phyloP scores from a whole-genome alignment of 2,113 vertebrate species.

The Vicugna pacos region DNA sequence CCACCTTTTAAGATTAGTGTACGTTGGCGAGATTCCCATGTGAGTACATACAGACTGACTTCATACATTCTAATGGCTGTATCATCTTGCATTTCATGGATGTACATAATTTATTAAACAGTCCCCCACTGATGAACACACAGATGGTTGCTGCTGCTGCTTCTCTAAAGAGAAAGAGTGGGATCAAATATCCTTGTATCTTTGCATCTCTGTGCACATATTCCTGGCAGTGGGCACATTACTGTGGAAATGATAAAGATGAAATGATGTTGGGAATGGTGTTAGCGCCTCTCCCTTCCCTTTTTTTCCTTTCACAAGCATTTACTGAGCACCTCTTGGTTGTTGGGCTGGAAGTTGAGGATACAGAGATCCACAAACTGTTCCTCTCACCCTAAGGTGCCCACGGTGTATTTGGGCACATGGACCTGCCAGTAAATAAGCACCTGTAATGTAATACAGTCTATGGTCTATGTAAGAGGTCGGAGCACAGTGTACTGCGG shows the following conservation, averaged over 20 bases:
- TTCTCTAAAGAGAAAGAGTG: background rate
- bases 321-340: background rate
- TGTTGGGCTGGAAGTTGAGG: background rate
- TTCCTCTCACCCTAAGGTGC: background rate
- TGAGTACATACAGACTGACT: too few species aligned
- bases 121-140: background rate
- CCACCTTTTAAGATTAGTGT: too few species aligned
- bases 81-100: background rate
- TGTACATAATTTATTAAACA: background rate
- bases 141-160: background rate
- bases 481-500: background rate
- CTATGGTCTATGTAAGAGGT: too few species aligned
- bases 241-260: background rate
- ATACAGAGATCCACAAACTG: rapidly evolving
- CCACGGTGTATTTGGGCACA: background rate
- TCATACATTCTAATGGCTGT: background rate
- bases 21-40: background rate
- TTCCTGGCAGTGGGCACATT: background rate
- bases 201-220: background rate
- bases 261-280: background rate
- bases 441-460: background rate
- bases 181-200: background rate
- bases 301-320: background rate
- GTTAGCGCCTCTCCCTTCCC: rapidly evolving
- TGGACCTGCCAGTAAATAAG: background rate